Evolutionary conservation across 2,797 vertebrate genomes (phyloP).

Genomic region (Anguilla pacifica): DNA sequence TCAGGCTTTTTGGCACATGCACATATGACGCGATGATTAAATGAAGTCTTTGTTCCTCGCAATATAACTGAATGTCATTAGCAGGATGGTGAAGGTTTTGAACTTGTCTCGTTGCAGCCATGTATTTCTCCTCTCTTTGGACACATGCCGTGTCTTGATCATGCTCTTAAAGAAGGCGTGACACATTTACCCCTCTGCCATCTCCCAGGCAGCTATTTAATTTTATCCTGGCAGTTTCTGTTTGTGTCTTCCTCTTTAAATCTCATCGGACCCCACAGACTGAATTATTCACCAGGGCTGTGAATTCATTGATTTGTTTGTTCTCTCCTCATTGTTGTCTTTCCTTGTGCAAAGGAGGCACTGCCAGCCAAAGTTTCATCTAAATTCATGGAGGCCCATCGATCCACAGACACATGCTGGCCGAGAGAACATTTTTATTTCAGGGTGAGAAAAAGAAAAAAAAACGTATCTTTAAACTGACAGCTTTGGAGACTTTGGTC

Average conservation of each 20-base stretch:
- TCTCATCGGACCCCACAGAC: not conserved
- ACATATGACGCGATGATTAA: not conserved
- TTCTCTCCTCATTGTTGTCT: not conserved
- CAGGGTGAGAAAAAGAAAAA: not conserved
- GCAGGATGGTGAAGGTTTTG: not conserved
- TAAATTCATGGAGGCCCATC: slow-evolving; percentile 19
- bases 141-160: not conserved
- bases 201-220: not conserved
- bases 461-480: slow-evolving; percentile 3
- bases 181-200: not conserved
- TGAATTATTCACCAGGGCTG: not conserved
- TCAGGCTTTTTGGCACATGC: not conserved
- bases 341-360: not conserved
- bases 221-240: not conserved
- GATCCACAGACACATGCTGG: not conserved
- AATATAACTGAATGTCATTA: not conserved
- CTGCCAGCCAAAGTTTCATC: not conserved
- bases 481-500: not conserved
- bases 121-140: not conserved
- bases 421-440: slow-evolving; percentile 7
- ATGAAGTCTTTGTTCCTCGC: not conserved
- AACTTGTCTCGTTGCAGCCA: not conserved
- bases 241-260: slow-evolving; percentile 11
- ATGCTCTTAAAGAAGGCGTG: not conserved
- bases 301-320: slow-evolving; percentile 17